Evolutionary conservation across 1,140 invertebrate genomes (phyloP).

Genomic region (Zaprionus vittiger): DNA sequence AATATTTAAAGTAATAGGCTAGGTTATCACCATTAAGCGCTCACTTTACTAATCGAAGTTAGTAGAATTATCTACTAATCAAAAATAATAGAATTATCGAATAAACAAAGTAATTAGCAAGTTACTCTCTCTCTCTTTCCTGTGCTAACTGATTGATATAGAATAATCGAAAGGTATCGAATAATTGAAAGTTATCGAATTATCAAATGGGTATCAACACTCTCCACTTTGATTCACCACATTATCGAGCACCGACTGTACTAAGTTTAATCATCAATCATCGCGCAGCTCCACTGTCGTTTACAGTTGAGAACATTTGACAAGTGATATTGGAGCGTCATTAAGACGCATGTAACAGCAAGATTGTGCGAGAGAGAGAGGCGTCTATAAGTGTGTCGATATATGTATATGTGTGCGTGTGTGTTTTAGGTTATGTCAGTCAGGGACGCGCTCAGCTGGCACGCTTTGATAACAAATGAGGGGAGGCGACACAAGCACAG

Average conservation of each 20-base stretch:
- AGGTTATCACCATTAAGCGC: too few species aligned
- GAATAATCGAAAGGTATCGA: too few species aligned
- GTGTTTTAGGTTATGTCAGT: conserved; percentile 46
- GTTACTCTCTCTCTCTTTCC: too few species aligned
- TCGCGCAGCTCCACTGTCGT: neutral
- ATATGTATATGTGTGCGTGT: conserved; percentile 3
- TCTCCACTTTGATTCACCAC: neutral
- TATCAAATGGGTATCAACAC: too few species aligned
- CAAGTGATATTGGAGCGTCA: conserved; percentile 76
- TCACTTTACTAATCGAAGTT: too few species aligned
- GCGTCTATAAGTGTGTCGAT: neutral
- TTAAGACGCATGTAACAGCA: conserved; percentile 64
- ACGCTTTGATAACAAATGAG: conserved; percentile 62
- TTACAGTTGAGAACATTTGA: conserved; percentile 40
- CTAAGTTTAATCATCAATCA: neutral
- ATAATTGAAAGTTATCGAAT: too few species aligned
- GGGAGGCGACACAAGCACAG: conserved; percentile 12
- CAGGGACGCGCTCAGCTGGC: conserved; percentile 64
- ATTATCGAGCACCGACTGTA: neutral
- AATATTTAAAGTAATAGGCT: too few species aligned
- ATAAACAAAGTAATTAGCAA: too few species aligned
- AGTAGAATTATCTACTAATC: too few species aligned
- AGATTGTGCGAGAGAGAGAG: neutral
- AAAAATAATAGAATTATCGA: too few species aligned
- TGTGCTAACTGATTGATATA: too few species aligned